These are phyloP conservation scores for Chelonoidis abingdonii DNA, from an alignment of 2,113 vertebrate genomes.

Conservation along the genomic window DNA sequence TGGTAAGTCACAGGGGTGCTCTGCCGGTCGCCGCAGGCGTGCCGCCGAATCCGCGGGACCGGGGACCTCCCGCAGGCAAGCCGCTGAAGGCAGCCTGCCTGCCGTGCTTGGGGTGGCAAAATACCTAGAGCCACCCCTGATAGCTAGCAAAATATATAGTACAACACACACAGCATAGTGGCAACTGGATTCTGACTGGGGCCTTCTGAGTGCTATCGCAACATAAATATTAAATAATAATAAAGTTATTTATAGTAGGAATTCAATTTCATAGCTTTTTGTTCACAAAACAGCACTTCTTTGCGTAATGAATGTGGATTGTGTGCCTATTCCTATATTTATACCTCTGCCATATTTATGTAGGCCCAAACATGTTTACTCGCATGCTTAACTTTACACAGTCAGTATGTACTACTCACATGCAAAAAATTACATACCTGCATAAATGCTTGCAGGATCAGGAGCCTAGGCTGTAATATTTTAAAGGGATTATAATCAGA, in stretches of 20 bases:
- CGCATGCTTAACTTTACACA: not conserved
- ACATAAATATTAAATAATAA: not conserved
- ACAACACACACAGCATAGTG: not conserved
- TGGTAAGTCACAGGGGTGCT: no score
- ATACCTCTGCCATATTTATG: rapidly evolving
- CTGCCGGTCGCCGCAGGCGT: no score
- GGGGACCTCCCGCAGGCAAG: no score
- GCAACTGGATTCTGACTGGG: not conserved
- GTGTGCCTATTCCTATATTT: not conserved
- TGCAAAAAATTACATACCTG: rapidly evolving
- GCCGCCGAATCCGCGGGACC: no score
- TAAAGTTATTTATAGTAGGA: not conserved
- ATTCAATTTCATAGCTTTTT: not conserved
- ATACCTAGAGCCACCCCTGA: no score
- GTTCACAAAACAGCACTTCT: not conserved
- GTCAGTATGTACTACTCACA: rapidly evolving
- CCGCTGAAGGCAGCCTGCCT: no score
- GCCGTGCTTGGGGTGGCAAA: no score
- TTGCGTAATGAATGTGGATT: not conserved
- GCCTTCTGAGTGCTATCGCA: not conserved
- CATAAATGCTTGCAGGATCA: not conserved
- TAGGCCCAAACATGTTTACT: not conserved
- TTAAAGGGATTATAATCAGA: not conserved
- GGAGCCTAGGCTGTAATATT: not conserved
- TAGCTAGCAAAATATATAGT: not conserved